Evolutionary conservation across 2,888 invertebrate species (phyloP), one percentile per base, ranked within the genome.

Genomic region (Drosophila lutescens): DNA sequence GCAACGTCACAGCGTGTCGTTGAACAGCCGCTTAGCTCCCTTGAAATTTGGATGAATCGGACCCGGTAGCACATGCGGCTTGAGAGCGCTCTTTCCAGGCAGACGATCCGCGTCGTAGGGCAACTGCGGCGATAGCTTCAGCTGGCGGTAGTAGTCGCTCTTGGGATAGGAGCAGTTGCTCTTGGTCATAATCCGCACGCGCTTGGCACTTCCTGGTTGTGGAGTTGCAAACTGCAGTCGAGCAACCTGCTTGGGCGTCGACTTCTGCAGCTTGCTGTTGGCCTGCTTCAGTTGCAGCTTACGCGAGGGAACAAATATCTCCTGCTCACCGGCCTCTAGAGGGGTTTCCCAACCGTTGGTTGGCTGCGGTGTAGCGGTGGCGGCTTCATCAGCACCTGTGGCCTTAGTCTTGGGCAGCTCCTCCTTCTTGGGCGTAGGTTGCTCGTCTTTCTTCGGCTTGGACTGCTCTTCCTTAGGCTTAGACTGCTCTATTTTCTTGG

Each of bases 71-170:
- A 94, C 93, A 51, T 93, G 93, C 0, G 94, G 94, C 86, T 97
- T 97, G 2, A 97, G 90, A n/a, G 96, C 94, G 0, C 97, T 95
- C 78, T 95, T 95, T 0, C 89, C 89, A 0, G 97, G 97, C 79
- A 93, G 94, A 60, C 94, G 95, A 17, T 93, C 93, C 0, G 96
- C 94, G 88, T 97, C 96, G 76, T 93, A 97, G 0, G 97, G 97
- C 74, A 96, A 94, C 8, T 93, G 94, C 0, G 97, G 97, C 43
- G 96, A 96, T 55, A 94, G 94, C 49, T 93, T 92, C 0, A 97
- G 93, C 82, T 96, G 95, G 36, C 94, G 93, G 17, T 95, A 93
- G 79, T 97, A 97, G 74, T 97, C 96, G 3, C 94, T 93, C 0
- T 95, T 94, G 32, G 95, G 95, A 88, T 97, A 96, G 73, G 94